These are phyloP conservation scores for Miltochrista miniata DNA, from an alignment of 2,888 invertebrate species.

Conservation along the genomic window DNA sequence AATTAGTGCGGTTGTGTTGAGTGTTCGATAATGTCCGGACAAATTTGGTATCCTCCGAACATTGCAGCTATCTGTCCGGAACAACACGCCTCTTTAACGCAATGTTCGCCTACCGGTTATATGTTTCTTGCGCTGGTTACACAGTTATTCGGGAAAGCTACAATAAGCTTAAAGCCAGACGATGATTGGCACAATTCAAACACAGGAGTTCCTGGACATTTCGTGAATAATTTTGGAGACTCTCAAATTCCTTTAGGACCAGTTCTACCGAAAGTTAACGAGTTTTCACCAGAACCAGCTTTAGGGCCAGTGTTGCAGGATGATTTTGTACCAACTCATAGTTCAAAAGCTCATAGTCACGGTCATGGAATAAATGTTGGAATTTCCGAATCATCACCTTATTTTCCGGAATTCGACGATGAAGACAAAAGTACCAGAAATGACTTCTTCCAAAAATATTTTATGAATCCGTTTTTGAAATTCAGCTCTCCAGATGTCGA, in stretches of 20 bases:
- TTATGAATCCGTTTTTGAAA: slow-evolving; percentile 26
- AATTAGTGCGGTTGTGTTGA: slow-evolving; percentile 11
- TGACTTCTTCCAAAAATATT: slow-evolving; percentile 9
- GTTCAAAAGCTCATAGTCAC: slow-evolving; percentile 42
- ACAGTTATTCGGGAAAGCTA: slow-evolving; percentile 82
- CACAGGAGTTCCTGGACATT: slow-evolving; percentile 8
- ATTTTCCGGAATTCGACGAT: slow-evolving; percentile 42
- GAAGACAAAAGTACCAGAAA: slow-evolving; percentile 1
- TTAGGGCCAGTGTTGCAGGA: slow-evolving; percentile 35
- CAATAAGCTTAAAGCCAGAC: slow-evolving; percentile 32
- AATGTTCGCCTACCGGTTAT: slow-evolving; percentile 83
- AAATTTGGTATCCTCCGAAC: slow-evolving; percentile 83
- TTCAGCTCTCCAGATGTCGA: slow-evolving; percentile 17
- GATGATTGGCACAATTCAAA: slow-evolving; percentile 7
- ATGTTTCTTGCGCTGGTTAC: slow-evolving; percentile 84
- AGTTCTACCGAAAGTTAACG: slow-evolving; percentile 17
- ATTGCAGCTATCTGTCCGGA: slow-evolving; percentile 80
- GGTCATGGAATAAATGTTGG: slow-evolving; percentile 47
- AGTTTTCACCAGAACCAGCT: slow-evolving; percentile 15
- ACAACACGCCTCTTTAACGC: slow-evolving; percentile 77
- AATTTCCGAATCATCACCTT: slow-evolving; percentile 45
- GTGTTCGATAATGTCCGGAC: slow-evolving; percentile 46
- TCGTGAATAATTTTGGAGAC: slow-evolving; percentile 8
- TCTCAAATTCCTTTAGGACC: slow-evolving; percentile 25
- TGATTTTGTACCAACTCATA: slow-evolving; percentile 35